Base-by-base conservation (phyloP, 2,113 vertebrate genomes). In the Tringa solitaria region DNA sequence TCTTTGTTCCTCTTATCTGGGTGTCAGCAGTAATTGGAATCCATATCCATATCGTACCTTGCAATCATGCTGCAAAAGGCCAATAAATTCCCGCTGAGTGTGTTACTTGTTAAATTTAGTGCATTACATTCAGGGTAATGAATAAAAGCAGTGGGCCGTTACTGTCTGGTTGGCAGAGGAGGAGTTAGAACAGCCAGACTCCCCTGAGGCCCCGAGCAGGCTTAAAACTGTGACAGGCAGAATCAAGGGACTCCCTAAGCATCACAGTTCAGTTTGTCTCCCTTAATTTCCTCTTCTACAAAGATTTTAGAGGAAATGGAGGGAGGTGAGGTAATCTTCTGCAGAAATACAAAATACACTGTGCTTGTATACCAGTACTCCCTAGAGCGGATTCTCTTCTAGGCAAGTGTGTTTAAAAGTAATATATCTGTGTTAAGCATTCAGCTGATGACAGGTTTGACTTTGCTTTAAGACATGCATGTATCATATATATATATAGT, bases 81-180 rank as follows among this genome's bases (percentile, higher is more conserved):
- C 97, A 98, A 98, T 98, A 98, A 98, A 98, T 98, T 98, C 97
- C 98, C 46, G 64, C 97, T 97, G 97, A 98, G 98, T 97, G 96
- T 97, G 97, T 97, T 97, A 97, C 98, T 98, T 98, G 97, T 98
- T 98, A 98, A 98, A 98, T 98, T 98, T 98, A 97, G 97, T 98
- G 96, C 97, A 97, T 97, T 98, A 97, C 97, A 98, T 97, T 97
- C 97, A 95, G 95, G 85, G 90, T 98, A 98, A 98, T 98, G 98
- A 98, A 98, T 98, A 98, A 98, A 98, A 97, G 97, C 98, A 98
- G 96, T 98, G 97, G 98, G 98, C 98, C 94, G 59, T 98, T 97
- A 97, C 98, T 63, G 96, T 97, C 98, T 98, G 98, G 60, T 90
- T 98, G 96, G 95, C 95, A 97, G 93, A 96, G 96, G 91, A 97